Base-by-base conservation (phyloP, 64 coral and sea anemone species). In the Acropora tenuis region DNA sequence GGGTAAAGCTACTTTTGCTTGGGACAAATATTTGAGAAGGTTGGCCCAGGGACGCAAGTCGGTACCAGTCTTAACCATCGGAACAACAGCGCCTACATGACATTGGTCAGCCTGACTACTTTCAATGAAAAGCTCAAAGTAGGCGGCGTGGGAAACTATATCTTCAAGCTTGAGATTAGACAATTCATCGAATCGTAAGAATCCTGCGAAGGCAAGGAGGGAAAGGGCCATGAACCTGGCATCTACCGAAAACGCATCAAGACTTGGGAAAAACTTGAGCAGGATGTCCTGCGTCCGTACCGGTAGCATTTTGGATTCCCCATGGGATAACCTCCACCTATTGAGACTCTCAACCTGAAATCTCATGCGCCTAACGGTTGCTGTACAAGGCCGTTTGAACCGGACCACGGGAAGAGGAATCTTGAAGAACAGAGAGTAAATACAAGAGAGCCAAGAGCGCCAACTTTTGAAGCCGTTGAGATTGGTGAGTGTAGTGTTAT, bases 231-330 rank as follows among this genome's bases (percentile, higher is more conserved):
- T 86, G 61, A 65, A 86, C 68, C 10, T 84, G 3, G 52, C 78
- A 48, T 75, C 47, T 0, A 83, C 90, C 75, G 46, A 66, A 5
- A 13, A 92, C 3, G 17, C 55, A 44, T 50, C 66, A 59, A 47
- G 82, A 57, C n/a, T 83, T 16, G 50, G 43, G 69, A 49, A 67
- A 19, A 20, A 92, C 73, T 53, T 83, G 61, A 52, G 61, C 8
- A 96, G 13, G 75, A 92, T 92, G 55, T 96, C 94, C 18, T 47
- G 2, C 4, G 94, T 92, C 15, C 30, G 30, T 30, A 96, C 80
- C 4, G 90, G 90, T 12, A 80, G 52, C 73, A 69, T 86, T 16
- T 50, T 78, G 59, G 19, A 57, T 46, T 17, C 47, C 20, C 18
- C 79, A 74, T 60, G 72, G 3, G 77, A 79, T 20, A 79, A n/a